Evolutionary conservation across 2,888 invertebrate genomes (phyloP).

Genomic region (Zygogramma bicolorata): DNA sequence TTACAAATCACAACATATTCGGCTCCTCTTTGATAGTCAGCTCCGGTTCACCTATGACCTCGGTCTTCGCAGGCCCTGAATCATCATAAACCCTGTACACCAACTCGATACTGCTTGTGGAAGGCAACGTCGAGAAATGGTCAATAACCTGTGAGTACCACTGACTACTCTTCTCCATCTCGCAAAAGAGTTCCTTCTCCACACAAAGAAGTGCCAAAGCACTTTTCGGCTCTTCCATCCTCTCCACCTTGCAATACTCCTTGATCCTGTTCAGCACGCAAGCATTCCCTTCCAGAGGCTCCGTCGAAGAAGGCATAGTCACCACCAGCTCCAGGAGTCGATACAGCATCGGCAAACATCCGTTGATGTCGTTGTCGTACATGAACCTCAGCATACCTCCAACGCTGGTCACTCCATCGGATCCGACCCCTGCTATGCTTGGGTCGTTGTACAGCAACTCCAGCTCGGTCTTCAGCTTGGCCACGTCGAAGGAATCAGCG

Average conservation of each 20-base stretch:
- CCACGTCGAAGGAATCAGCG: conserved; percentile 18
- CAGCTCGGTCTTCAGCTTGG: conserved; percentile 21
- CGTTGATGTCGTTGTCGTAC: conserved; percentile 18
- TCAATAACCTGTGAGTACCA: conserved; percentile 29
- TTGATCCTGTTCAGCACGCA: conserved; percentile 27
- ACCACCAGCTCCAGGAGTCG: conserved; percentile 27
- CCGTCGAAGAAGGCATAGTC: conserved; percentile 19
- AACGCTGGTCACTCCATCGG: not conserved
- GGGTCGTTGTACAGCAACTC: conserved; percentile 29
- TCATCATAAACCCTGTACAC: conserved; percentile 20
- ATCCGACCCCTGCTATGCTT: conserved; percentile 19
- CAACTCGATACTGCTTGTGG: conserved; percentile 32
- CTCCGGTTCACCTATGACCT: conserved; percentile 23
- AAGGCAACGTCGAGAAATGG: conserved; percentile 26
- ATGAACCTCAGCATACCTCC: conserved; percentile 28
- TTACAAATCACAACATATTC: not conserved
- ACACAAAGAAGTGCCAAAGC: conserved; percentile 23
- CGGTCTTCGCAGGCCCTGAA: not conserved
- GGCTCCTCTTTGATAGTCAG: conserved; percentile 23
- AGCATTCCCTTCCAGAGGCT: conserved; percentile 17
- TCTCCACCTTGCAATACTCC: conserved; percentile 16
- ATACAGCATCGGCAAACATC: conserved; percentile 24
- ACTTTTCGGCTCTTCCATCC: conserved; percentile 26
- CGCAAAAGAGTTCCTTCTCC: conserved; percentile 25
- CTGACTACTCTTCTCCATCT: conserved; percentile 18